Conservation (phyloP, 1,140 invertebrate genomes). For the Penaeus chinensis region DNA sequence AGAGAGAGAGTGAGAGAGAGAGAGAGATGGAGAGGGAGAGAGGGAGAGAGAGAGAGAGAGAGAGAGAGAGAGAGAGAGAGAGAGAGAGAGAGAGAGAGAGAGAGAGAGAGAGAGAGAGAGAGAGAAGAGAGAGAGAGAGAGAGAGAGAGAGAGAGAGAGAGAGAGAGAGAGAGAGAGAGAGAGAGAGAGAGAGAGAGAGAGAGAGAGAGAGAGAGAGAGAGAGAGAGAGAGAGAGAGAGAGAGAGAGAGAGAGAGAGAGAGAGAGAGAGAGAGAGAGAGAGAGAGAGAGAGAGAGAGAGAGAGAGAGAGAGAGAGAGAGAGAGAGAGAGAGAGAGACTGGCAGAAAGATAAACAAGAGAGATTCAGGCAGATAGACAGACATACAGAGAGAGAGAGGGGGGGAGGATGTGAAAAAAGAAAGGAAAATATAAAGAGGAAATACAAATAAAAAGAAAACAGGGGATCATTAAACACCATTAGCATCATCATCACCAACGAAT, state of each 20-base stretch:
- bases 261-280: background rate
- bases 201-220: background rate
- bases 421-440: background rate
- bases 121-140: background rate
- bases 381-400: slow-evolving; percentile 14
- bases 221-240: background rate
- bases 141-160: background rate
- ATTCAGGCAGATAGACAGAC: slow-evolving; percentile 7
- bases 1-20: background rate
- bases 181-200: background rate
- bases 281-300: background rate
- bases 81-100: background rate
- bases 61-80: background rate
- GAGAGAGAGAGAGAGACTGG: background rate
- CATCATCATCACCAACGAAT: too few relatives aligned
- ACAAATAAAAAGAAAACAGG: background rate
- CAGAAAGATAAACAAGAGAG: slow-evolving; percentile 1
- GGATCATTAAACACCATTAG: slow-evolving; percentile 8
- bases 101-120: background rate
- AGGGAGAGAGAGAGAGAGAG: background rate
- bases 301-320: background rate
- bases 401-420: background rate
- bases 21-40: background rate
- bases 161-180: background rate
- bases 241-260: background rate